Conservation (phyloP, 2,113 vertebrate species). For the Rhagologus leucostigma region DNA sequence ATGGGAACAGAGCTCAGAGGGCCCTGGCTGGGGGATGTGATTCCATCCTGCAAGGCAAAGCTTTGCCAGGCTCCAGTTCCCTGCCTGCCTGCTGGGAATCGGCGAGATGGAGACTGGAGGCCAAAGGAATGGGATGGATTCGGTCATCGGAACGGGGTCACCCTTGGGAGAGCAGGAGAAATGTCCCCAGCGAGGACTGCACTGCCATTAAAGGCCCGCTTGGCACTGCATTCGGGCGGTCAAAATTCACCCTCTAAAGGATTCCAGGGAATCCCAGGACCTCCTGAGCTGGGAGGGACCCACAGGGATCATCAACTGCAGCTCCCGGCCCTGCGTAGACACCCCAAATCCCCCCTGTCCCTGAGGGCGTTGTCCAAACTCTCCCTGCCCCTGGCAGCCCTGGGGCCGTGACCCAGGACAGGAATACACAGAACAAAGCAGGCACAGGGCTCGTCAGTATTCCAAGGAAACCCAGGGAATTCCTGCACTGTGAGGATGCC, state of each 20-base stretch:
- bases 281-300: background rate
- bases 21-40: background rate
- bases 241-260: background rate
- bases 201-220: background rate
- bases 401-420: background rate
- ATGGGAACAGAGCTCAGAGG: background rate
- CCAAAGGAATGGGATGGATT: background rate
- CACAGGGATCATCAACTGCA: background rate
- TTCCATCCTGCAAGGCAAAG: background rate
- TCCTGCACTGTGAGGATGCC: background rate
- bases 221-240: background rate
- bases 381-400: background rate
- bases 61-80: background rate
- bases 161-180: background rate
- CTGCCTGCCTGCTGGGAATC: background rate
- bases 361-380: background rate
- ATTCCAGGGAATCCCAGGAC: background rate
- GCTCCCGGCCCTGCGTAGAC: background rate
- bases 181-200: background rate
- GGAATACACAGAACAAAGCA: background rate
- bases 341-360: background rate
- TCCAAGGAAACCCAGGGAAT: background rate
- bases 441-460: background rate
- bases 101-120: background rate
- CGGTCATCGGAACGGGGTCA: background rate